A percentile compares a stretch with the other conserved stretches of the same genome.
These are phyloP conservation scores for Perca flavescens DNA, from an alignment of 2,113 vertebrate genomes.

Conservation along the genomic window DNA sequence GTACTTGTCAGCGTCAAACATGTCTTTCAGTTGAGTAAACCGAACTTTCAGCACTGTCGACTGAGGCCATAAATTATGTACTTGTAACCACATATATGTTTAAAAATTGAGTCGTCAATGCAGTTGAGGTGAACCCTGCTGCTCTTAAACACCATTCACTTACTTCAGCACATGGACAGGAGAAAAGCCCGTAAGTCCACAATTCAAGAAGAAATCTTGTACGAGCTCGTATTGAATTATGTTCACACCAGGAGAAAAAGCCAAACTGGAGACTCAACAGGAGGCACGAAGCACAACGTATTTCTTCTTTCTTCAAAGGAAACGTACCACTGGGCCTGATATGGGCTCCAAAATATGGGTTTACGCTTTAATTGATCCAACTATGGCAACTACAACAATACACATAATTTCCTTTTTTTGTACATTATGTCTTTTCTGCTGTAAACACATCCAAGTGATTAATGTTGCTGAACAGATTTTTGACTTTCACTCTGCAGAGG, in stretches of 20 bases:
- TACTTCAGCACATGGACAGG: background rate
- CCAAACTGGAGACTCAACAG: slow-evolving; percentile 34
- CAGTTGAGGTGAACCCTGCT: slow-evolving; percentile 11
- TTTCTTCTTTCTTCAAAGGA: slow-evolving; percentile 24
- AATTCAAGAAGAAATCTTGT: slow-evolving; percentile 34
- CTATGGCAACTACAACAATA: slow-evolving; percentile 1
- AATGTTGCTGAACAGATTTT: background rate
- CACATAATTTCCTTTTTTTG: background rate
- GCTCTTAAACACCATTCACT: slow-evolving; percentile 26
- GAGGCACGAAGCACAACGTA: slow-evolving; percentile 23
- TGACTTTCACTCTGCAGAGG: background rate
- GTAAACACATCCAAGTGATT: background rate
- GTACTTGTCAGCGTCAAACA: slow-evolving; percentile 45
- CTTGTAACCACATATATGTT: slow-evolving; percentile 37
- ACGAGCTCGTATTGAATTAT: slow-evolving; percentile 46
- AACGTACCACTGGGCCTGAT: slow-evolving; percentile 17
- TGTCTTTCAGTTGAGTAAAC: slow-evolving; percentile 45
- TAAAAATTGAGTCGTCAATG: slow-evolving; percentile 33
- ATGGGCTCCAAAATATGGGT: slow-evolving; percentile 27
- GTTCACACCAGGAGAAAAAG: slow-evolving; percentile 41
- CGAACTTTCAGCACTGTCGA: slow-evolving; percentile 28
- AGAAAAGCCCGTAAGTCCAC: slow-evolving; percentile 26
- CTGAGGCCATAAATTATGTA: slow-evolving; percentile 48
- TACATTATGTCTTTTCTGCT: background rate
- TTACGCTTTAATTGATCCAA: slow-evolving; percentile 36